Evolutionary conservation across 2,888 invertebrate species (phyloP), one percentile per base, ranked within the genome.

Genomic region (Zhengitettix transpicula): DNA sequence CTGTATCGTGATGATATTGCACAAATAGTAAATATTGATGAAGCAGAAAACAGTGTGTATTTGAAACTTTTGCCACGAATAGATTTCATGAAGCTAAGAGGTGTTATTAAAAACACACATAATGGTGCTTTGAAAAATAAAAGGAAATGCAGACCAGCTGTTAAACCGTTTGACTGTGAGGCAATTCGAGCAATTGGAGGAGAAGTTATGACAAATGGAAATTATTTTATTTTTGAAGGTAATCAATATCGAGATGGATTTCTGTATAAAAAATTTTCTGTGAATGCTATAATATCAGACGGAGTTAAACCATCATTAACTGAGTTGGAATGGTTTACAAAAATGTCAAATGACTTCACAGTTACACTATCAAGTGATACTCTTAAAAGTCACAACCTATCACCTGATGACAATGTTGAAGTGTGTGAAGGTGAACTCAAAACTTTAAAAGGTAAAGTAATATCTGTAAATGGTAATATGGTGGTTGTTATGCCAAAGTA

Each of bases 401-500:
- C 91, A 0, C 90, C 95, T 72, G 98, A 98, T 0, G 99, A 99
- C 71, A 93, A 94, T 69, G 97, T 99, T 1, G 96, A 97, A 77
- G 98, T 99, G 1, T 86, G 86, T 65, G 89, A 95, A 55, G 99
- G 99, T 42, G 99, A 99, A 76, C 83, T 99, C 77, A 87, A 93
- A 66, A 93, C 98, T 73, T 78, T 99, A 62, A 94, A 94, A 73
- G 99, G 98, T 58, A 90, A 91, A 75, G 92, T 99, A 67, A 83
- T 96, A 58, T 88, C 89, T 10, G 92, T 98, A 61, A 98, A 99
- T 70, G 97, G 96, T 1, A 87, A 91, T 59, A 91, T 93, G 84
- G 91, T 99, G 61, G 95, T 93, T 47, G 92, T 99, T 57, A 87
- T 95, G 85, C 98, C 99, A 0, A 93, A 95, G 69, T 98, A 99